Evolutionary conservation across 1,140 invertebrate genomes (phyloP).

Genomic region (Thrips palmi): DNA sequence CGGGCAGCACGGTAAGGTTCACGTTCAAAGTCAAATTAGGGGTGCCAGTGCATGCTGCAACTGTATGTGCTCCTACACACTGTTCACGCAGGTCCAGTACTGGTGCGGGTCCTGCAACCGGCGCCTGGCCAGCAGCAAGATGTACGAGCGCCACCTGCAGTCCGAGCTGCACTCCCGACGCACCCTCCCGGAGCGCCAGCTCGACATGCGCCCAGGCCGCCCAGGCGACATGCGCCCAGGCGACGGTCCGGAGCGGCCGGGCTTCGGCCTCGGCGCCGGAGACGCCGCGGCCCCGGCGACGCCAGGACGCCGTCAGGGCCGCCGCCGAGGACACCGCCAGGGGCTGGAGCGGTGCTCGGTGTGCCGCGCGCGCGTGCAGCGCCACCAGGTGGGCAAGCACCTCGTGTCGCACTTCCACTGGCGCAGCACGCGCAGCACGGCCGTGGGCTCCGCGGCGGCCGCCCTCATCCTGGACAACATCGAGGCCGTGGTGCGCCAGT

Average conservation of each 20-base stretch:
- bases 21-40: too few species aligned
- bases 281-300: too few species aligned
- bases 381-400: slow-evolving; percentile 58
- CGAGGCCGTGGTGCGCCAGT: slow-evolving; percentile 50
- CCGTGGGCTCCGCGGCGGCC: slow-evolving; percentile 25
- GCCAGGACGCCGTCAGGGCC: too few species aligned
- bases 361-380: slow-evolving; percentile 43
- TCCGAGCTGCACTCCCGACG: slow-evolving; percentile 51
- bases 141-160: slow-evolving; percentile 54
- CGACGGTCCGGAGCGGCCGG: neutral
- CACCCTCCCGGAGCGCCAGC: slow-evolving; percentile 34
- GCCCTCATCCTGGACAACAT: slow-evolving; percentile 56
- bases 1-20: slow-evolving; percentile 26
- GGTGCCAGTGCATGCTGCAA: too few species aligned
- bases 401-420: slow-evolving; percentile 68
- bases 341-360: slow-evolving; percentile 41
- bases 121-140: slow-evolving; percentile 43
- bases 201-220: too few species aligned
- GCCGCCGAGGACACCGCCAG: slow-evolving; percentile 26
- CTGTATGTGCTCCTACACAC: too few species aligned
- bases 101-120: slow-evolving; percentile 65
- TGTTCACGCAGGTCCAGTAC: slow-evolving; percentile 39
- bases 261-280: too few species aligned
- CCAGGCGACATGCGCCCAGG: too few species aligned
- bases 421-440: slow-evolving; percentile 31